Base-by-base conservation (phyloP, 2,888 invertebrate genomes). In the Nomada flava region DNA sequence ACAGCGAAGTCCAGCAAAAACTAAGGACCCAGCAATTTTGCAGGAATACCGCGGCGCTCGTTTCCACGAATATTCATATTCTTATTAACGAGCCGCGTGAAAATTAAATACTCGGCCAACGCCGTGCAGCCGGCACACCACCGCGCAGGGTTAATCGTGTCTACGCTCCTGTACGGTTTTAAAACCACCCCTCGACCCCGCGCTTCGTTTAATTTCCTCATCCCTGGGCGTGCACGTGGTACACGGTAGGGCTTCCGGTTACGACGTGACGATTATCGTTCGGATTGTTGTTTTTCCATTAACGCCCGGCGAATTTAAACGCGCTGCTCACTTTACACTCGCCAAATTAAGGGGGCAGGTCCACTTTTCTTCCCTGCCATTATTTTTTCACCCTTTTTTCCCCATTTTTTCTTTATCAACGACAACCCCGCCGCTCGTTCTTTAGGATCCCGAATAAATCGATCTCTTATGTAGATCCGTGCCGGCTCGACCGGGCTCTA, bases 271-370 rank as follows among this genome's bases (percentile, higher is more conserved):
- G 72, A 65, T 69, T 64, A 73, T 72, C 71, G 42, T 59, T 57
- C 29, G 59, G 64, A 81, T 73, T 81, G 77, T 81, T 81, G 53
- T 55, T 62, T 64, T 81, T 74, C 55, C 72, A 81, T 77, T 81
- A 81, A 26, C 47, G 26, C 69, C 7, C 50, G 68, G 64, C 64
- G 36, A 75, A 75, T 79, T 74, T 65, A 26, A 75, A 29, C 55
- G 26, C 42, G 26, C n/a, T 26, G 36, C 44, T n/a, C 44, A 44
- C n/a, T 57, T 57, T n/a, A 26, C 9, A 15, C 44, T 36, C 23
- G 11, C 20, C 26, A 42, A 29, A 44, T 29, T 44, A 20, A 55
- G 13, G 23, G 15, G 50, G 57, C 11, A 23, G 23, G 15, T 44
- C 18, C 47, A 10, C 47, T 60, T n/a, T n/a, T n/a, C 42, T 60